Percentiles rank a stretch among this genome's conserved stretches.
Conservation (phyloP, 2,797 vertebrate genomes). For the Anguilla megastoma region DNA sequence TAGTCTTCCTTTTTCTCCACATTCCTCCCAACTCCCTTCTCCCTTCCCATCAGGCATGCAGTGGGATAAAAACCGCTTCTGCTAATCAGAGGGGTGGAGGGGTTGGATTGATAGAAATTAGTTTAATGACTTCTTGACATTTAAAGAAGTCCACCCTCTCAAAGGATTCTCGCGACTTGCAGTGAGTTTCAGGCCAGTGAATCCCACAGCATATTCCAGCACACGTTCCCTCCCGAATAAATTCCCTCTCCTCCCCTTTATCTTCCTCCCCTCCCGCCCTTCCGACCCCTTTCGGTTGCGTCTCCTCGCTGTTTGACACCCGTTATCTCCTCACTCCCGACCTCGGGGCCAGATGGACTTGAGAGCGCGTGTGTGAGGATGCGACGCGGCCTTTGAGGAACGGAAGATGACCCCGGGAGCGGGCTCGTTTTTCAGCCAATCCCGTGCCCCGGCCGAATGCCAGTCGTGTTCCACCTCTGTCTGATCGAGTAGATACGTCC, state of each 20-base stretch:
- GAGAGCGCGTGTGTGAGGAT: background rate
- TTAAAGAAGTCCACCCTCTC: background rate
- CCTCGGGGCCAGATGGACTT: background rate
- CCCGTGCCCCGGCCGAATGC: background rate
- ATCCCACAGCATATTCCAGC: background rate
- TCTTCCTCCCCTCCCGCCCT: background rate
- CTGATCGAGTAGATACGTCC: background rate
- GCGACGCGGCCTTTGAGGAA: background rate
- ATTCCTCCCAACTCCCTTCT: background rate
- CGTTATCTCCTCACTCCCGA: background rate
- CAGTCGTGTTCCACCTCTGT: background rate
- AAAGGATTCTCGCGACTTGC: background rate
- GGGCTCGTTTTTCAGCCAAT: background rate
- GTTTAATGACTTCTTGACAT: constrained; percentile 5
- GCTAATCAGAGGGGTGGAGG: background rate
- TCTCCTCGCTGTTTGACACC: background rate
- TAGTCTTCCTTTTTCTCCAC: background rate
- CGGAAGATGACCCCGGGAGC: background rate
- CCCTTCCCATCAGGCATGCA: background rate
- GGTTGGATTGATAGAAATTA: background rate
- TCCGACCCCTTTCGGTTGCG: background rate
- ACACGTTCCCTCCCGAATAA: background rate
- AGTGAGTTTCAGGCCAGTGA: background rate
- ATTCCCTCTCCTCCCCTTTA: background rate
- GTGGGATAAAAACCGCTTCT: background rate